A percentile compares a stretch with the other conserved stretches of the same genome.
phyloP scores from a whole-genome alignment of 2,888 invertebrate species.

The Drosophila mayaguana region DNA sequence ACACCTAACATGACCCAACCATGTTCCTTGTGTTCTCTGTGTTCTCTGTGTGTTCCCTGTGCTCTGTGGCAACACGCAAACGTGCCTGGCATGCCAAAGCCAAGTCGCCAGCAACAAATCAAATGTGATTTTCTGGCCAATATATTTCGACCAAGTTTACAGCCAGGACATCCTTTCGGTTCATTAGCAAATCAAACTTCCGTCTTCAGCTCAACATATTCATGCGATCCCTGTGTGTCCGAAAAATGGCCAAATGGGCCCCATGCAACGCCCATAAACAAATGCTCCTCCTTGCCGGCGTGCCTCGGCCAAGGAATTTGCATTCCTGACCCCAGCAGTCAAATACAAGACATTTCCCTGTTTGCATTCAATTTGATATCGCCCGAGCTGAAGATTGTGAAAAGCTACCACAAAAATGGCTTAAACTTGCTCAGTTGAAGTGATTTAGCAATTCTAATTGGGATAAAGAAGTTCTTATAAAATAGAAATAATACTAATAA shows the following conservation, averaged over 20 bases:
- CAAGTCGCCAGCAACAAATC: slow-evolving; percentile 51
- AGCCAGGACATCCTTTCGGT: slow-evolving; percentile 63
- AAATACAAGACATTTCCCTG: slow-evolving; percentile 53
- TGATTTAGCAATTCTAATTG: too few relatives aligned
- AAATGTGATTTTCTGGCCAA: slow-evolving; percentile 80
- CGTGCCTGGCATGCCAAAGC: slow-evolving; percentile 69
- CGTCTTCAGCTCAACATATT: slow-evolving; percentile 67
- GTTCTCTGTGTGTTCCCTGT: slow-evolving; percentile 39
- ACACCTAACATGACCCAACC: slow-evolving; percentile 32
- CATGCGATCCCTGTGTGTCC: slow-evolving; percentile 32
- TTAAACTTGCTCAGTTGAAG: too few relatives aligned
- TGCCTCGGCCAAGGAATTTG: slow-evolving; percentile 55
- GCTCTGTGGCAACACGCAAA: slow-evolving; percentile 67
- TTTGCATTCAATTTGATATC: slow-evolving; percentile 74
- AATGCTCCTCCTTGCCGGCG: slow-evolving; percentile 25
- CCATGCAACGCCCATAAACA: slow-evolving; percentile 56
- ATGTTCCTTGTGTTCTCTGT: slow-evolving; percentile 48
- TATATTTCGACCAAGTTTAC: slow-evolving; percentile 54
- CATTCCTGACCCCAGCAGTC: slow-evolving; percentile 53
- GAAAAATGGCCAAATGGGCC: slow-evolving; percentile 39
- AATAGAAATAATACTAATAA: too few relatives aligned
- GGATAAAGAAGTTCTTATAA: too few relatives aligned
- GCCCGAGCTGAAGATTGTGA: neutral
- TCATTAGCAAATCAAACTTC: slow-evolving; percentile 83
- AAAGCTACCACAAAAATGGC: neutral